Conservation (phyloP, 2,797 vertebrate genomes). For the Pipistrellus kuhlii region DNA sequence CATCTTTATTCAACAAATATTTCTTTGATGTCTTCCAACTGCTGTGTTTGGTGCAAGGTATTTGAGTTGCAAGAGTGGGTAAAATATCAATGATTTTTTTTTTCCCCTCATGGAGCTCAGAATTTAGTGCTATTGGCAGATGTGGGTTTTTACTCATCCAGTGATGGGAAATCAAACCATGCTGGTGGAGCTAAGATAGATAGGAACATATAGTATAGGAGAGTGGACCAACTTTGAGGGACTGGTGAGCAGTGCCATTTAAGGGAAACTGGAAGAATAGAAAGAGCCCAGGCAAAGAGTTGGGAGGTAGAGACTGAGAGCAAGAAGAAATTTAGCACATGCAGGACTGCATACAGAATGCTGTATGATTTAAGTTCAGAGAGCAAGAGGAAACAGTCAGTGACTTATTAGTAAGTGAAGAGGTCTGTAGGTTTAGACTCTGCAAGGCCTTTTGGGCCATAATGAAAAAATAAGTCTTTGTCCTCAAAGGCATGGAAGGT, state of each 20-base stretch:
- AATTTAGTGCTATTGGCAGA: fast-evolving
- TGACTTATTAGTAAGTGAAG: background rate
- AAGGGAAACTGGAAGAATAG: background rate
- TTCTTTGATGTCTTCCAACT: too few species aligned
- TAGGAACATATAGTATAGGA: background rate
- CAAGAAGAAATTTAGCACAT: background rate
- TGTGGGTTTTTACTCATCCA: fast-evolving
- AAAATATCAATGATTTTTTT: background rate
- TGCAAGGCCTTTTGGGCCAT: background rate
- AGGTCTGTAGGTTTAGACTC: fast-evolving
- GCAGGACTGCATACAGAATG: background rate
- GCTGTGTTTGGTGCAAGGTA: background rate
- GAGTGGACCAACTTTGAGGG: fast-evolving
- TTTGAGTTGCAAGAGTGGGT: background rate
- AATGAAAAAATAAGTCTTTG: background rate
- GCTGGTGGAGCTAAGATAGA: background rate
- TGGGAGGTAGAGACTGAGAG: background rate
- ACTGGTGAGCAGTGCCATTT: too few species aligned
- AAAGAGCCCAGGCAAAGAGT: background rate
- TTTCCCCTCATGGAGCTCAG: background rate
- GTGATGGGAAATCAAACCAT: fast-evolving
- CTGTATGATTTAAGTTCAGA: fast-evolving
- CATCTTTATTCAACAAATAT: background rate
- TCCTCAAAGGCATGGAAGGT: background rate
- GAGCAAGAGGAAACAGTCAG: too few species aligned